These are phyloP conservation scores for Phrynosoma platyrhinos DNA, from an alignment of 2,113 vertebrate genomes.

Conservation along the genomic window DNA sequence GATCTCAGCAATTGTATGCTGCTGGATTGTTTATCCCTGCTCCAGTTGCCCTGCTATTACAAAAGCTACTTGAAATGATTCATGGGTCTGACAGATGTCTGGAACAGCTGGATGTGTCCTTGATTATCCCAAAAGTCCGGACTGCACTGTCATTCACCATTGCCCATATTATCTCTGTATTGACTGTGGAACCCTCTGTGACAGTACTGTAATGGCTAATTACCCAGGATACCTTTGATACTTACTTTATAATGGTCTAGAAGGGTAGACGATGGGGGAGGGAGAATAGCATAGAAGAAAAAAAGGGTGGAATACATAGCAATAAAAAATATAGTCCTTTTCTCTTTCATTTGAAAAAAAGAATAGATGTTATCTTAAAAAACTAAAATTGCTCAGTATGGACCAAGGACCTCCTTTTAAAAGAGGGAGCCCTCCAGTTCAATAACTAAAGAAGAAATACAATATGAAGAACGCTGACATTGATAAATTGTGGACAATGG, in stretches of 20 bases:
- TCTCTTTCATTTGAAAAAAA: slow-evolving; percentile 47
- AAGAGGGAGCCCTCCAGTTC: slow-evolving; percentile 71
- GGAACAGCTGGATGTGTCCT: slow-evolving; percentile 99
- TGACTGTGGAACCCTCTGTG: slow-evolving; percentile 99
- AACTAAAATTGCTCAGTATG: slow-evolving; percentile 27
- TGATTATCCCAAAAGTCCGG: slow-evolving; percentile 99
- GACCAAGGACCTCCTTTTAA: slow-evolving; percentile 65
- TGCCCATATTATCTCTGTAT: slow-evolving; percentile 99
- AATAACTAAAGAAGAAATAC: slow-evolving; percentile 73
- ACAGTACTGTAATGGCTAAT: slow-evolving; percentile 99
- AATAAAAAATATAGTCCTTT: slow-evolving; percentile 52
- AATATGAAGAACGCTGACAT: slow-evolving; percentile 77
- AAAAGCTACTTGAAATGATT: slow-evolving; percentile 96
- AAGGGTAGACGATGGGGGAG: slow-evolving; percentile 48
- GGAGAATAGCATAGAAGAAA: slow-evolving; percentile 57
- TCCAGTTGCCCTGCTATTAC: slow-evolving; percentile 87
- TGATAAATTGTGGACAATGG: slow-evolving; percentile 82
- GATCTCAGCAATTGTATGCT: slow-evolving; percentile 81
- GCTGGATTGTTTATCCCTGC: slow-evolving; percentile 90
- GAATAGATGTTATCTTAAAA: slow-evolving; percentile 45
- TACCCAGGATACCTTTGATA: slow-evolving; percentile 99
- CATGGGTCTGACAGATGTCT: slow-evolving; percentile 99
- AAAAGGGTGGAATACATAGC: slow-evolving; percentile 65
- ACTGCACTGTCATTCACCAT: slow-evolving; percentile 99
- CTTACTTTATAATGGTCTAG: slow-evolving; percentile 83